Evolutionary conservation across 2,888 invertebrate genomes (phyloP).

Genomic region (Germaria angustata): DNA sequence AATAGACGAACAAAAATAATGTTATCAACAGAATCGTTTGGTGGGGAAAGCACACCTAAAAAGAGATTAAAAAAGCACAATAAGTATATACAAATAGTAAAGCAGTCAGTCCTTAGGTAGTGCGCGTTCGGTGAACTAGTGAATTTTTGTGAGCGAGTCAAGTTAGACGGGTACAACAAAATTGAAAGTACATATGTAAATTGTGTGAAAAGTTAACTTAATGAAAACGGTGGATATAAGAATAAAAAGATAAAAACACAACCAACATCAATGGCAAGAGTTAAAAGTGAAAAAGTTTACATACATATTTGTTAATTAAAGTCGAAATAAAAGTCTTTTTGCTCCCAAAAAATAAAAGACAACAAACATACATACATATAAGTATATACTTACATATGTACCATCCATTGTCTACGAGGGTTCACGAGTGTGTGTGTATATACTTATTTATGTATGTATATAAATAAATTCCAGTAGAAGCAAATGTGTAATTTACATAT

Average conservation of each 20-base stretch:
- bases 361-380: too few relatives aligned
- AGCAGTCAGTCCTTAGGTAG: conserved; percentile 58
- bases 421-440: neutral
- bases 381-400: too few relatives aligned
- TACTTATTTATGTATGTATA: neutral
- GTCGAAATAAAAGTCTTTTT: neutral
- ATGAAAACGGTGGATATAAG: conserved; percentile 35
- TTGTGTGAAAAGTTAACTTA: conserved; percentile 35
- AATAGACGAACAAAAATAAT: too few relatives aligned
- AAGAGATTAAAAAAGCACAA: conserved; percentile 9
- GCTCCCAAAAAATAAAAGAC: too few relatives aligned
- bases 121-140: conserved; percentile 63
- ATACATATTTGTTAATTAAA: neutral
- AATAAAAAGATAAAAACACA: neutral
- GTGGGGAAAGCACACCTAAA: conserved; percentile 15
- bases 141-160: conserved; percentile 5
- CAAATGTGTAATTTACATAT: neutral
- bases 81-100: conserved; percentile 18
- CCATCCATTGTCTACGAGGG: neutral
- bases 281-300: neutral
- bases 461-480: conserved; percentile 31
- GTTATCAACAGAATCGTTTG: conserved; percentile 36
- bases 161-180: conserved; percentile 6
- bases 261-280: conserved; percentile 3
- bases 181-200: neutral